These are phyloP conservation scores for Sarcophaga bullata DNA, from an alignment of 1,140 invertebrate species.

Conservation along the genomic window DNA sequence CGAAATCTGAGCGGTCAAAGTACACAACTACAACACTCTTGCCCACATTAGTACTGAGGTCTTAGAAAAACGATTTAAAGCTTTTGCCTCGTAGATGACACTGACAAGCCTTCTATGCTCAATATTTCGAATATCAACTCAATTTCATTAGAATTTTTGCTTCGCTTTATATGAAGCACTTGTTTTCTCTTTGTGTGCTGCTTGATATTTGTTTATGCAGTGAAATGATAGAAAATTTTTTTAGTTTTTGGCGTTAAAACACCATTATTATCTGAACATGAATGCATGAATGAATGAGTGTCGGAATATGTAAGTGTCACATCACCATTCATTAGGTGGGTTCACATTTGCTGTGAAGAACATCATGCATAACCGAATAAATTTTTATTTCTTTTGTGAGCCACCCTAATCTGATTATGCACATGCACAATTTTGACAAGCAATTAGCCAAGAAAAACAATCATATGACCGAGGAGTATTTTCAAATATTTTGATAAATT, in stretches of 20 bases:
- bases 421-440: neutral
- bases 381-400: neutral
- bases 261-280: neutral
- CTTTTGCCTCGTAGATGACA: neutral
- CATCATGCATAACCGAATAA: too few species aligned
- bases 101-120: neutral
- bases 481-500: slow-evolving; percentile 17
- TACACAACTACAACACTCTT: too few species aligned
- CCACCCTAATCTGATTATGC: neutral
- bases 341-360: too few species aligned
- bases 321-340: too few species aligned
- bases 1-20: too few species aligned
- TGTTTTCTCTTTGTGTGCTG: neutral
- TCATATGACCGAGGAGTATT: neutral
- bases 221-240: neutral
- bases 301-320: neutral
- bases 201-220: neutral
- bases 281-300: neutral
- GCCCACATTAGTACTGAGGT: too few species aligned
- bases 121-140: neutral
- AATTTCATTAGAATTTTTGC: neutral
- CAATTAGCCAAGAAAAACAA: slow-evolving; percentile 8
- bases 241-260: slow-evolving; percentile 3
- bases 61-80: too few species aligned
- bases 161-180: neutral